A percentile compares a stretch with the other conserved stretches of the same genome.
Conservation (phyloP, 2,888 invertebrate species). For the Villa cingulata region DNA sequence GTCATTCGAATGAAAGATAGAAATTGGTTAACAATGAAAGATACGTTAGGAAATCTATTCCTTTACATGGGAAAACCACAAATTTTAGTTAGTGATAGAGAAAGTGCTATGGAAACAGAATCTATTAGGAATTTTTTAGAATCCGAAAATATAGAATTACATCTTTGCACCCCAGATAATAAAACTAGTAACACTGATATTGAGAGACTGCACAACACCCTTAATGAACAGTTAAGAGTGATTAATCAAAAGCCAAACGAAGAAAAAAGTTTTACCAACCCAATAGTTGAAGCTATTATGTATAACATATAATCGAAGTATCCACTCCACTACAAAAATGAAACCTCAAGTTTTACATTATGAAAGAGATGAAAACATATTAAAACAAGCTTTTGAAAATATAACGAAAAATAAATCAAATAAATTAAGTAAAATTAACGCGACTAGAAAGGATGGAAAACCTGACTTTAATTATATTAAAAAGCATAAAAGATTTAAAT, state of each 20-base stretch:
- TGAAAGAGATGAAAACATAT: neutral
- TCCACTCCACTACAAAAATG: neutral
- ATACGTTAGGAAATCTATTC: neutral
- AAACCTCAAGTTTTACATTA: neutral
- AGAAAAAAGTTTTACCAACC: neutral
- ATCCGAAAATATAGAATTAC: neutral
- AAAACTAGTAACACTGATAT: neutral
- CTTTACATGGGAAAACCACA: slow-evolving; percentile 1
- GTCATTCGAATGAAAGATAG: neutral
- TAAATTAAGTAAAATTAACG: neutral
- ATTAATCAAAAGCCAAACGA: neutral
- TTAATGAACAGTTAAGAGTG: slow-evolving; percentile 1
- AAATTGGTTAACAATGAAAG: neutral
- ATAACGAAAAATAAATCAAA: neutral
- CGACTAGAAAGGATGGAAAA: neutral
- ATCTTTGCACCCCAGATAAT: neutral
- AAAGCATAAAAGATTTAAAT: neutral
- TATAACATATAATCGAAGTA: neutral
- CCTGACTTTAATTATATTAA: neutral
- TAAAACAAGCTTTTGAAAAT: neutral
- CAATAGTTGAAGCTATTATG: neutral
- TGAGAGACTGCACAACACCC: neutral
- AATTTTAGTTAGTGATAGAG: neutral
- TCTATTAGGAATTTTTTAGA: neutral
- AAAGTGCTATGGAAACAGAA: neutral